Conservation (phyloP, 2,797 vertebrate genomes). For the Sylvilagus floridanus region DNA sequence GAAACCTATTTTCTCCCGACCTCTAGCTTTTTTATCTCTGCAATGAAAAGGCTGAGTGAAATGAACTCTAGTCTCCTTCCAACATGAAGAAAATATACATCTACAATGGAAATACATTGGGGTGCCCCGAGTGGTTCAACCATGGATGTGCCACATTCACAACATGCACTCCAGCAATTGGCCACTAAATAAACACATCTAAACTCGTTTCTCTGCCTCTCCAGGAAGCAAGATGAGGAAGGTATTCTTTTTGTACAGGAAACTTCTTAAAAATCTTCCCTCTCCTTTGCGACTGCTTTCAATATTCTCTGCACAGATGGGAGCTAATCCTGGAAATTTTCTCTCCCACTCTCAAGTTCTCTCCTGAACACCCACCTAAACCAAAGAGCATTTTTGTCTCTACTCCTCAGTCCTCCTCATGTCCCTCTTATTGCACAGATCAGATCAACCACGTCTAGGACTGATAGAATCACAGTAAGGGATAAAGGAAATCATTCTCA, state of each 20-base stretch:
- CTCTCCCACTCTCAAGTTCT: slow-evolving; percentile 77
- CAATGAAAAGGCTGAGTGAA: neutral
- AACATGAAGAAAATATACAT: neutral
- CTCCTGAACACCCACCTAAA: slow-evolving; percentile 80
- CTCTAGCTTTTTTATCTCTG: neutral
- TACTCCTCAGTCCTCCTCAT: neutral
- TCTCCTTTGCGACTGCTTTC: slow-evolving; percentile 51
- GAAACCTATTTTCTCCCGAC: neutral
- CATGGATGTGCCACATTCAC: neutral
- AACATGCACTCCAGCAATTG: fast-evolving
- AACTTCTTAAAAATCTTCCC: slow-evolving; percentile 54
- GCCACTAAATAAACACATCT: neutral
- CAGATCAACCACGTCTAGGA: neutral
- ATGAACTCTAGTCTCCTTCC: neutral
- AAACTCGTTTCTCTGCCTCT: neutral
- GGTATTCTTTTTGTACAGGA: neutral
- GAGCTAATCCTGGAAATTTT: slow-evolving; percentile 81
- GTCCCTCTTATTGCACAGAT: neutral
- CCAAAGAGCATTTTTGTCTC: neutral
- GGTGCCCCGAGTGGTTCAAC: neutral
- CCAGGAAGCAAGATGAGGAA: neutral
- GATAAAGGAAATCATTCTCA: neutral
- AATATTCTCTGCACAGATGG: slow-evolving; percentile 81
- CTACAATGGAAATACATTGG: neutral
- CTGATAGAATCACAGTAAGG: neutral